Evolutionary conservation across 2,113 vertebrate species (phyloP), one percentile per base, ranked within the genome.

Genomic region (Etia nguti): DNA sequence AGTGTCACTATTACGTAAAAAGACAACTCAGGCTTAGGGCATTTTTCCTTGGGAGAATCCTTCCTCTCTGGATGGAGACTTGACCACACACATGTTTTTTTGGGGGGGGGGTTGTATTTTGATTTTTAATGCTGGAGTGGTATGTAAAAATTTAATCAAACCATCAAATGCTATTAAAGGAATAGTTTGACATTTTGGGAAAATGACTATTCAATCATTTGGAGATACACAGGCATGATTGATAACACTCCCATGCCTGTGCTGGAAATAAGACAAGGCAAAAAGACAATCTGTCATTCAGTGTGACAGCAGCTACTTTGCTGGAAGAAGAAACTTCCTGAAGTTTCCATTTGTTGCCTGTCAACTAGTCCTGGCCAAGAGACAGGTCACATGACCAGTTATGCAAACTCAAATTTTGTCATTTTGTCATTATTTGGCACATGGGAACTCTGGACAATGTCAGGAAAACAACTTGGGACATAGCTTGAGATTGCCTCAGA

Each of bases 1-100:
- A 46, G 79, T 90, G 80, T 90, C 29, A 41, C 75, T 87, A 81
- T 92, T 96, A 92, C 75, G 92, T 94, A 95, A 94, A 50, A 34
- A 43, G 43, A 91, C 52, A 85, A 59, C 77, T 81, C 81, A 81
- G 81, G 48, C 83, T 60, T 55, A n/a, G 10, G 62, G 73, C 29
- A 48, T 41, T 9, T 77, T 88, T 83, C 50, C 79, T 84, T 43
- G n/a, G 46, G 84, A 93, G 88, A 86, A 93, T 87, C 79, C 36
- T 57, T 77, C 75, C 68, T 88, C 77, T 15, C 18, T 46, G 24
- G 3, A 43, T 79, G 62, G 46, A 34, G 16, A 31, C 26, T 31
- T 6, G 18, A 77, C 46, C 46, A 52, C 73, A 77, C 43, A 77
- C 26, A 18, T n/a, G 38, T 26, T 38, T 22, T 41, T 77, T 77